Evolutionary conservation across 2,888 invertebrate genomes (phyloP), one percentile per base, ranked within the genome.

Genomic region (Mesorhabditis sp.): DNA sequence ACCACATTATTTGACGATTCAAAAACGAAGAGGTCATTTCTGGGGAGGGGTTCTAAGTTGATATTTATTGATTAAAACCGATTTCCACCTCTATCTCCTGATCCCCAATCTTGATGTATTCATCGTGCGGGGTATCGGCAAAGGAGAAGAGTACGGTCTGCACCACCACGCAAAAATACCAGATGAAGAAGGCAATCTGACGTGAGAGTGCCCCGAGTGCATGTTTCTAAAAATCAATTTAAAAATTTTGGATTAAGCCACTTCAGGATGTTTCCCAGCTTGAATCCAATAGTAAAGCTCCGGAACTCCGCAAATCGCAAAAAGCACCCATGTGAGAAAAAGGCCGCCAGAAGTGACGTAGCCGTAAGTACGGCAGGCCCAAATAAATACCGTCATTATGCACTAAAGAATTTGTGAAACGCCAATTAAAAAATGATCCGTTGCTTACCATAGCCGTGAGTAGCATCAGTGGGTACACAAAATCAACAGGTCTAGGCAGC

Each of bases 291-390:
- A 84, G 70, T 83, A 77, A n/a, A 83, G 67, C 67, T 84, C 84
- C 4, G 83, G 83, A 28, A 91, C 88, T 3, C 92, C 92, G 64
- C 91, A 91, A 44, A 94, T 43, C 0, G 90, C 88, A 69, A 93
- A 86, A 0, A 94, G 85, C 41, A 94, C 88, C 95, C 95, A 96
- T 87, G 95, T 95, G 77, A 94, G 87, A 87, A 94, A 95, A 71
- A 94, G 88, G 67, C 93, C 89, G 4, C 95, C 96, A 4, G 96
- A 95, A 13, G 94, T 92, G 83, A 76, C 73, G 83, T 93, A 90
- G 28, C 96, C 96, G 88, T 90, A 90, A 86, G 91, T 91, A 81
- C 92, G 91, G 86, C 95, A 94, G 85, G 91, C 91, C 80, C 90
- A 89, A 74, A 93, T 88, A 74, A 95, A 72, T n/a, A 74, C 72